These are phyloP conservation scores for Thunnus thynnus DNA, from an alignment of 2,113 vertebrate genomes.

Conservation along the genomic window DNA sequence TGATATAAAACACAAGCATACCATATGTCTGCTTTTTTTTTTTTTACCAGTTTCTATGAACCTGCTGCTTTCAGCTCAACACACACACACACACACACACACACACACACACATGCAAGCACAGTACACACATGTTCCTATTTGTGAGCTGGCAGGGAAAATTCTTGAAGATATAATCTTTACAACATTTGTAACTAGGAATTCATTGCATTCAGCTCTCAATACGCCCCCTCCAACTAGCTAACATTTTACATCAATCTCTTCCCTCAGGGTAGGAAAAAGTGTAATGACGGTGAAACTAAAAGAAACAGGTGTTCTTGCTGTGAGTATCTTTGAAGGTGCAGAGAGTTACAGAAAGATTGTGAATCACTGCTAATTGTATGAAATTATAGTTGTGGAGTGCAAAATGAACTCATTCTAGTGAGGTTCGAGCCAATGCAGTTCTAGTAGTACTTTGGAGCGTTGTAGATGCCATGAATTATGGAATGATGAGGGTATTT, in stretches of 20 bases:
- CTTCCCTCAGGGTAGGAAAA: constrained; percentile 69
- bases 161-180: constrained; percentile 65
- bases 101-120: no score
- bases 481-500: constrained; percentile 52
- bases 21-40: constrained; percentile 30
- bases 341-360: constrained; percentile 59
- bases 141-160: constrained; percentile 31
- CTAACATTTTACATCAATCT: constrained; percentile 72
- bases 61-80: constrained; percentile 23
- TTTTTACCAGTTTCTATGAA: constrained; percentile 3
- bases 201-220: constrained; percentile 73
- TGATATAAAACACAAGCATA: constrained; percentile 42
- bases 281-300: constrained; percentile 66
- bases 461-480: constrained; percentile 32
- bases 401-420: constrained; percentile 60
- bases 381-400: constrained; percentile 67
- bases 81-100: background rate
- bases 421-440: constrained; percentile 8
- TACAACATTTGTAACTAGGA: constrained; percentile 69
- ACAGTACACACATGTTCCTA: constrained; percentile 19
- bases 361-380: constrained; percentile 75
- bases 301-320: constrained; percentile 81
- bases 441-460: constrained; percentile 10
- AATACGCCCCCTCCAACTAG: constrained; percentile 62
- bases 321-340: constrained; percentile 59